Evolutionary conservation across 2,888 invertebrate species (phyloP).

Genomic region (Eretmocerus hayati): DNA sequence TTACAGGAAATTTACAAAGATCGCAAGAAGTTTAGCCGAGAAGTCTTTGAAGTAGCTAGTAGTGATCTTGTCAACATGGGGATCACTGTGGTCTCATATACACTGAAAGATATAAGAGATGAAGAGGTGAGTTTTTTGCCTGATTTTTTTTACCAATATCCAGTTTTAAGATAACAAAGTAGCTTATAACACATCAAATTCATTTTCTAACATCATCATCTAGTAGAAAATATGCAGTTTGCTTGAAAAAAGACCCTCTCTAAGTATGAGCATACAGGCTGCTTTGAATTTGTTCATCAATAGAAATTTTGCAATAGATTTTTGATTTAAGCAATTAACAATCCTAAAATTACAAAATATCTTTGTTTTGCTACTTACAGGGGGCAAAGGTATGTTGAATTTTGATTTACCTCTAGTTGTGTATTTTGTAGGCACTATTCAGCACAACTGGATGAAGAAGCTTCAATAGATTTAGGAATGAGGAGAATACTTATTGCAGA

Average conservation of each 20-base stretch:
- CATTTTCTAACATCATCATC: constrained; percentile 16
- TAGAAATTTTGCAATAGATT: background rate
- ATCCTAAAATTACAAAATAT: constrained; percentile 26
- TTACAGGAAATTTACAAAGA: constrained; percentile 84
- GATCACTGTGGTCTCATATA: constrained; percentile 91
- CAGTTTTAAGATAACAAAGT: background rate
- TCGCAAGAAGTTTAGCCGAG: constrained; percentile 90
- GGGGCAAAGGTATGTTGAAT: constrained; percentile 58
- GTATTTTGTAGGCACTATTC: too few relatives aligned
- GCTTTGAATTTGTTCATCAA: constrained; percentile 6
- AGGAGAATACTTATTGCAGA: too few relatives aligned
- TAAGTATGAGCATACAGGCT: constrained; percentile 16
- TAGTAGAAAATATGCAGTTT: constrained; percentile 14
- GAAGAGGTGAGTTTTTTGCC: constrained; percentile 67
- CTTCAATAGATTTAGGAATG: too few relatives aligned
- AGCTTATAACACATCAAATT: constrained; percentile 10
- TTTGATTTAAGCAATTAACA: too few relatives aligned
- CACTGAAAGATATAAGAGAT: constrained; percentile 87
- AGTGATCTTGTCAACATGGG: constrained; percentile 95
- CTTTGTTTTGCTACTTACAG: constrained; percentile 47
- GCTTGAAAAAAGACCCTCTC: constrained; percentile 19
- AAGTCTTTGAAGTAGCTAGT: constrained; percentile 90
- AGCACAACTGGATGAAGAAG: too few relatives aligned
- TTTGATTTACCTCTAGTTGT: constrained; percentile 31
- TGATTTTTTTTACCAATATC: background rate